Base-by-base conservation (phyloP, 1,140 invertebrate genomes). In the Streblospio benedicti region DNA sequence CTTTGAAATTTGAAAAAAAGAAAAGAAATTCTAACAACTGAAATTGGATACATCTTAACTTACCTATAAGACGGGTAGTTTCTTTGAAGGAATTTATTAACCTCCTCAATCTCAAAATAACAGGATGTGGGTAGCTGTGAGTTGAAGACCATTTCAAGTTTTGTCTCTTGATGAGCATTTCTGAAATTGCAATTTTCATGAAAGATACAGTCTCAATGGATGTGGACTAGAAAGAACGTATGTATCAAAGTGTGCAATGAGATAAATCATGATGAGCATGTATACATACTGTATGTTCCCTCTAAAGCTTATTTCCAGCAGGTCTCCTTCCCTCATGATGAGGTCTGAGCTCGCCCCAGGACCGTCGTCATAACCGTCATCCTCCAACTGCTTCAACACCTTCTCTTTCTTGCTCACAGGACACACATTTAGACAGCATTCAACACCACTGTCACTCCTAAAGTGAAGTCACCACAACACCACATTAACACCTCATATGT, bases 21-120 rank as follows among this genome's bases (percentile, higher is more conserved):
- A n/a, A n/a, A n/a, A n/a, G n/a, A n/a, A n/a, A n/a, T n/a, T n/a
- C n/a, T n/a, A n/a, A n/a, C n/a, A n/a, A n/a, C n/a, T n/a, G n/a
- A n/a, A n/a, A n/a, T n/a, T n/a, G n/a, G n/a, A n/a, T n/a, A n/a
- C n/a, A n/a, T n/a, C n/a, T n/a, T n/a, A n/a, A n/a, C n/a, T n/a
- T n/a, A n/a, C n/a, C 69, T 52, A 61, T 62, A 75, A 5, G 70
- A 65, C 23, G 61, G 59, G 33, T 73, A 75, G 56, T 69, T 72
- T 57, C 67, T 70, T 60, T 75, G 71, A 18, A 75, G 61, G 49
- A 70, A 75, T 49, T 66, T 66, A 51, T 74, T 69, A 0, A 70
- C 67, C 50, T 75, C 73, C 23, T 60, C 60, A 1, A 69, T 59
- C 18, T 61, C 59, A 28, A 73, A 67, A 5, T 59, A 44, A 0